Evolutionary conservation across 2,113 vertebrate species (phyloP).

Genomic region (Cynopterus brachyotis): DNA sequence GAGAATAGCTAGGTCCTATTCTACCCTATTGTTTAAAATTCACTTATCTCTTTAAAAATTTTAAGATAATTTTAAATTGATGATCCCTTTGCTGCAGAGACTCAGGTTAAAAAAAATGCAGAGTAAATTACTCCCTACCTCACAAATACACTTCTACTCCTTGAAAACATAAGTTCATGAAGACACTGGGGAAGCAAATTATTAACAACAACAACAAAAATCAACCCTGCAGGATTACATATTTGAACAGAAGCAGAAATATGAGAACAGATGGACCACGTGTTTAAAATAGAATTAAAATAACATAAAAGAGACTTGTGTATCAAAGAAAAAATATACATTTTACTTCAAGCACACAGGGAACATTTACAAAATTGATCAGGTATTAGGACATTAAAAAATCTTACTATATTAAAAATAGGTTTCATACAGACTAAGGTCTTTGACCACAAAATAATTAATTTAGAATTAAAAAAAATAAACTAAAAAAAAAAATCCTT

Average conservation of each 20-base stretch:
- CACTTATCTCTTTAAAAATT: not conserved
- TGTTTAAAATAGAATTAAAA: conserved; percentile 26
- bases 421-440: not conserved
- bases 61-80: not conserved
- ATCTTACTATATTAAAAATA: not conserved
- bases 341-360: not conserved
- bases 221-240: not conserved
- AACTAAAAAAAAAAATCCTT: not conserved
- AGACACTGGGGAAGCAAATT: not conserved
- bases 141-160: not conserved
- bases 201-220: not conserved
- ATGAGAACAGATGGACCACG: not conserved
- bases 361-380: not conserved
- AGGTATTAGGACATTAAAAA: not conserved
- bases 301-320: not conserved
- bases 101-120: not conserved
- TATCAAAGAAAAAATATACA: not conserved
- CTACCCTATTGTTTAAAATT: not conserved
- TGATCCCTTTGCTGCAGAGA: not conserved
- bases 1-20: not conserved
- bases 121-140: not conserved
- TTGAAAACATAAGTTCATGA: not conserved
- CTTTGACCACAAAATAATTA: not conserved
- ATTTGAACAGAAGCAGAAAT: not conserved
- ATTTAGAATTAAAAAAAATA: not conserved